phyloP scores from a whole-genome alignment of 2,113 vertebrate genomes.

The Ifrita kowaldi region DNA sequence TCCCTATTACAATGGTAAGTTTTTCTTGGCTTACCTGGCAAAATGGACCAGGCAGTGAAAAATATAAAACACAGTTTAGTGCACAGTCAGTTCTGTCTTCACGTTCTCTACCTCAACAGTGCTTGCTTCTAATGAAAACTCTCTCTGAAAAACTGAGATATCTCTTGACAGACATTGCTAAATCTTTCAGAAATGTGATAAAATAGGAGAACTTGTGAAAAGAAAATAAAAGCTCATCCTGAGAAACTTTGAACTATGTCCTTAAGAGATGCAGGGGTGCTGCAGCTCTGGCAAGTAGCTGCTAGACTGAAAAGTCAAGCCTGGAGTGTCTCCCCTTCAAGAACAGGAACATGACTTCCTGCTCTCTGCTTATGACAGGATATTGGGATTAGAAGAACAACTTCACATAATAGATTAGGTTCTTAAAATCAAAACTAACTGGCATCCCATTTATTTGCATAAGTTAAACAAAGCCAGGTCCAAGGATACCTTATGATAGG shows the following conservation, averaged over 20 bases:
- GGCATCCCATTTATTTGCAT: background rate
- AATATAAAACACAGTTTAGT: background rate
- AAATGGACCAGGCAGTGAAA: background rate
- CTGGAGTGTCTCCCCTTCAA: background rate
- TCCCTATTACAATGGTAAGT: background rate
- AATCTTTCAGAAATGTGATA: background rate
- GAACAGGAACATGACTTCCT: background rate
- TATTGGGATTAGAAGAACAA: background rate
- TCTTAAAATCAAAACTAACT: background rate
- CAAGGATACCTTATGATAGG: fast-evolving
- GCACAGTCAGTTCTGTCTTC: background rate
- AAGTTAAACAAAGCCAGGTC: background rate
- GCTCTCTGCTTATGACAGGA: background rate
- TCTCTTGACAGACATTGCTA: background rate
- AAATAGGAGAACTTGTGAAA: background rate
- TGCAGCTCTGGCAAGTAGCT: background rate
- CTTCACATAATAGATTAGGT: background rate
- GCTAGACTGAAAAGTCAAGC: background rate
- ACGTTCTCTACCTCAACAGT: background rate
- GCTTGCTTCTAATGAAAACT: background rate
- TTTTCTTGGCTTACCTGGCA: background rate
- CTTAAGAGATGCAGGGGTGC: no score
- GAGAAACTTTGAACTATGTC: background rate
- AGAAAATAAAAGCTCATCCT: background rate
- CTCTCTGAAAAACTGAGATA: background rate